Percentiles rank a stretch among this genome's conserved stretches.
Conservation (phyloP, 1,140 invertebrate genomes). For the Acromyrmex charruanus region DNA sequence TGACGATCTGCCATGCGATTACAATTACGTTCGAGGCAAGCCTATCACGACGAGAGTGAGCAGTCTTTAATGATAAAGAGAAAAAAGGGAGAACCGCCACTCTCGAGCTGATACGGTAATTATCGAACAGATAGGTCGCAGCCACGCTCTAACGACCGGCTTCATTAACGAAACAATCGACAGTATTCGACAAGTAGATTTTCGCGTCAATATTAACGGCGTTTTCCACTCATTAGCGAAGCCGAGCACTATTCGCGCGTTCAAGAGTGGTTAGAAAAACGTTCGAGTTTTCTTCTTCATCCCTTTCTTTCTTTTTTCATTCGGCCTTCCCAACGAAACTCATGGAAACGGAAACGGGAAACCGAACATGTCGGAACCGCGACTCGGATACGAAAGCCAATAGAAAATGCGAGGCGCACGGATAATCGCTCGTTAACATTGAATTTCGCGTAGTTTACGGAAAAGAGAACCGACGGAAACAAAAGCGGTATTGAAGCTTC, state of each 20-base stretch:
- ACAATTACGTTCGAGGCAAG: slow-evolving; percentile 53
- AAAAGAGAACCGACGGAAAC: slow-evolving; percentile 38
- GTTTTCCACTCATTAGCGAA: slow-evolving; percentile 63
- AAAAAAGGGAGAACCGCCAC: slow-evolving; percentile 1
- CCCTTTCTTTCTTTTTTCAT: background rate
- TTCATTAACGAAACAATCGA: slow-evolving; percentile 66
- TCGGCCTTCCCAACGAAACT: slow-evolving; percentile 19
- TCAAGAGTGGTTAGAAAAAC: slow-evolving; percentile 23
- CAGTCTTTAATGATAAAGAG: slow-evolving; percentile 23
- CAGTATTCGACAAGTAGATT: slow-evolving; percentile 70
- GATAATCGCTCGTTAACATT: slow-evolving; percentile 60
- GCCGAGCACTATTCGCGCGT: background rate
- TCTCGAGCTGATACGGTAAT: slow-evolving; percentile 67
- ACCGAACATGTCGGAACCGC: slow-evolving; percentile 39
- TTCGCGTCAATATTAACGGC: slow-evolving; percentile 67
- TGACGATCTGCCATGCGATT: slow-evolving; percentile 6
- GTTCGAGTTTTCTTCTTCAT: background rate
- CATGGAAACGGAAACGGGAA: slow-evolving; percentile 29
- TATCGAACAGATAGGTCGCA: slow-evolving; percentile 54
- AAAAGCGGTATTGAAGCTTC: slow-evolving; percentile 51
- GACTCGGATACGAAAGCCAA: slow-evolving; percentile 8
- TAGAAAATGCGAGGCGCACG: slow-evolving; percentile 28
- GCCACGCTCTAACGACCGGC: slow-evolving; percentile 66
- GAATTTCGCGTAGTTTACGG: slow-evolving; percentile 48
- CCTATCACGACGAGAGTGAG: slow-evolving; percentile 29